Evolutionary conservation across 2,888 invertebrate species (phyloP).

Genomic region (Brachylomia viminalis): DNA sequence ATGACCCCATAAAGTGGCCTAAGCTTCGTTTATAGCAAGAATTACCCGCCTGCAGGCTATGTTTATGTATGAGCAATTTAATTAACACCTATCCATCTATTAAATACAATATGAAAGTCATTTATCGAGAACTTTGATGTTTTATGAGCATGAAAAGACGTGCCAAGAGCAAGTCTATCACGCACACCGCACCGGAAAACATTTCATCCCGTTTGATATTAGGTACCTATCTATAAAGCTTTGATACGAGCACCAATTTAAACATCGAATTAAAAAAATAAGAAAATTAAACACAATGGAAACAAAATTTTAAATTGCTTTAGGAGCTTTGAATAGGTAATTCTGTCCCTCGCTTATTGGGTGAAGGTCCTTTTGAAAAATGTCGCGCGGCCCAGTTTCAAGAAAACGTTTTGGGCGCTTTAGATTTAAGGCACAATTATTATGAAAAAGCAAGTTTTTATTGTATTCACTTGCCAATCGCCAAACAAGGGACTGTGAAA

Average conservation of each 20-base stretch:
- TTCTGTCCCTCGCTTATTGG: constrained; percentile 28
- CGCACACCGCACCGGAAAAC: constrained; percentile 18
- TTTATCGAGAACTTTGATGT: constrained; percentile 55
- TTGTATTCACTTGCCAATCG: constrained; percentile 7
- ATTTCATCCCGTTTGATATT: constrained; percentile 22
- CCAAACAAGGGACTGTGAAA: constrained; percentile 32
- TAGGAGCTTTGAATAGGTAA: constrained; percentile 45
- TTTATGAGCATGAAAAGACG: constrained; percentile 53
- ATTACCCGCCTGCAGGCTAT: constrained; percentile 9
- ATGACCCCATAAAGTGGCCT: background rate
- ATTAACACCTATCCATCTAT: constrained; percentile 29
- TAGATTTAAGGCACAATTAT: constrained; percentile 1
- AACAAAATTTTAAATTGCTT: constrained; percentile 32
- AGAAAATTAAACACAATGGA: constrained; percentile 26
- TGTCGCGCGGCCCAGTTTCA: background rate
- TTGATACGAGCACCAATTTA: constrained; percentile 16
- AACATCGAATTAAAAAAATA: constrained; percentile 36
- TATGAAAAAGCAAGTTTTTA: constrained; percentile 26
- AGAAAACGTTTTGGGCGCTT: constrained; percentile 16
- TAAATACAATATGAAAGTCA: constrained; percentile 10
- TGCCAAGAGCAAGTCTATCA: constrained; percentile 58
- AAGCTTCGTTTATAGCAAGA: constrained; percentile 19
- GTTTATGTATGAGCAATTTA: constrained; percentile 30
- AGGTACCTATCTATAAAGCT: constrained; percentile 28
- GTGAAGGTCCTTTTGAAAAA: constrained; percentile 32